Base-by-base conservation (phyloP, 2,888 invertebrate genomes). In the Opisthograptis luteolata region DNA sequence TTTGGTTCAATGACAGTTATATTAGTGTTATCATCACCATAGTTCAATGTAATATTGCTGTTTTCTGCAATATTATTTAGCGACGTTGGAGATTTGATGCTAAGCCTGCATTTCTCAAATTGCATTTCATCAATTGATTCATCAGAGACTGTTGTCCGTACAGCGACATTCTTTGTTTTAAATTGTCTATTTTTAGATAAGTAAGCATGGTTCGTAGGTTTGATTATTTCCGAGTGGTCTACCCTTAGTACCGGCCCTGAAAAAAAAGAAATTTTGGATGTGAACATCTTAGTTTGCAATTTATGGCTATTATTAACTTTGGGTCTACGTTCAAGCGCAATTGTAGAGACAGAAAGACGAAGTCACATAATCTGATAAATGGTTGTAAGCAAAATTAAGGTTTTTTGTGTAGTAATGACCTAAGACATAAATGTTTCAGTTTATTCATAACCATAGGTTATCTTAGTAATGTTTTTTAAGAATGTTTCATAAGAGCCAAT, bases 61-160 rank as follows among this genome's bases (percentile, higher is more conserved):
- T 37, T 39, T 1, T 64, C 62, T 52, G 60, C 68, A 1, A 68
- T 58, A 20, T 20, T 46, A 7, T 46, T 53, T 20, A 68, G 64
- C 22, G 67, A 60, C 7, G 62, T 67, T 12, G 79, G 70, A 28
- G 76, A 65, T 57, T 75, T 83, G 34, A 88, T 55, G 48, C 86
- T 88, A 4, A 89, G 79, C 60, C 82, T 79, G 55, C 89, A 90
- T 70, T 87, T 87, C 19, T 84, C 82, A 60, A 90, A 90, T 37
- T 73, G 67, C 42, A 79, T 71, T 31, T 64, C 71, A 34, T 88
- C 83, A 51, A 85, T 74, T 3, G 72, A 62, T 39, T 87, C 86
- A 63, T 87, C 84, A 0, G 79, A 77, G 30, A 58, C 68, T 32
- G 77, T 75, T 39, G 75, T 81, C 30, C 70, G 66, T 17, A 80